Percentiles rank a stretch among this genome's conserved stretches.
These are phyloP conservation scores for Micrasema longulum DNA, from an alignment of 1,140 invertebrate species.

Conservation along the genomic window DNA sequence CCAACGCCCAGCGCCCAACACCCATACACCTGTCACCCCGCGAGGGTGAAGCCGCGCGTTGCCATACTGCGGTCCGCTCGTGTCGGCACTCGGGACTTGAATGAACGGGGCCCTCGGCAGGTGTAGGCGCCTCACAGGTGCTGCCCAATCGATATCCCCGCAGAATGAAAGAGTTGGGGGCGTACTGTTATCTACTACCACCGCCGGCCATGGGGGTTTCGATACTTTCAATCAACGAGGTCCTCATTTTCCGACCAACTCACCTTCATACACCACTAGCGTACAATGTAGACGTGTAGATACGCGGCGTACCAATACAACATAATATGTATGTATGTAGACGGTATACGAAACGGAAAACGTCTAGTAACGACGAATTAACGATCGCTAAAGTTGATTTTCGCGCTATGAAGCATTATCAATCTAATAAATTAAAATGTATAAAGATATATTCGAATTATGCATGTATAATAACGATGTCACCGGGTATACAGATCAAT, in stretches of 20 bases:
- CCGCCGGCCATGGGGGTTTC: constrained; percentile 1
- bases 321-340: not conserved
- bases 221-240: constrained; percentile 39
- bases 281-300: too few species aligned
- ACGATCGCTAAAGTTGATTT: constrained; percentile 31
- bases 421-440: constrained; percentile 10
- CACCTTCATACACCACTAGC: constrained; percentile 13
- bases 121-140: constrained; percentile 45
- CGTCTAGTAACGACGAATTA: constrained; percentile 2
- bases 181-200: constrained; percentile 28
- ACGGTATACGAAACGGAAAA: constrained; percentile 9
- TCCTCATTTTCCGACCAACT: constrained; percentile 19
- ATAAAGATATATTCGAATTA: too few species aligned
- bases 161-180: constrained; percentile 40
- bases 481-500: too few species aligned
- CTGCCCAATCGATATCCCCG: constrained; percentile 50
- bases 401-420: not conserved
- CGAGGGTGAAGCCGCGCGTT: not conserved
- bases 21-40: constrained; percentile 31
- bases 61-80: constrained; percentile 16
- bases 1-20: constrained; percentile 35
- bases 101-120: constrained; percentile 36
- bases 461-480: too few species aligned
- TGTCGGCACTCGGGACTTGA: constrained; percentile 16
- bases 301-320: too few species aligned